Percentiles rank a stretch among this genome's conserved stretches.
Conservation (phyloP, 1,140 invertebrate species). For the Diorhabda carinulata region DNA sequence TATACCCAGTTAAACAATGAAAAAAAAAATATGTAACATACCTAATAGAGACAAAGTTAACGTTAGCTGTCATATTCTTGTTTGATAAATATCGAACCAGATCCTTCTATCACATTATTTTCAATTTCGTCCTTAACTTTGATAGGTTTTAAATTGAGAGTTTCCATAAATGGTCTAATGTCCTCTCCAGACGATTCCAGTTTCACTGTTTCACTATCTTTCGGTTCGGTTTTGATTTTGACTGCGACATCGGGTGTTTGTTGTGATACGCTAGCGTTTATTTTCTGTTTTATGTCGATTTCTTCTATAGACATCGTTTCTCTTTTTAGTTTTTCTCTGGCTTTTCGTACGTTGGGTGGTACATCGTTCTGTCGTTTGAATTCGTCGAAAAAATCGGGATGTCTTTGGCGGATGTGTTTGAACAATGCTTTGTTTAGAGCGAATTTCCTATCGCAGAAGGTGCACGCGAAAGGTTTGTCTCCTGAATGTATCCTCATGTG, state of each 20-base stretch:
- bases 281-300: not conserved
- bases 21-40: not conserved
- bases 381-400: constrained; percentile 32
- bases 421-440: constrained; percentile 42
- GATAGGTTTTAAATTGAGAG: not conserved
- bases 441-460: constrained; percentile 51
- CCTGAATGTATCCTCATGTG: constrained; percentile 59
- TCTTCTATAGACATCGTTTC: constrained; percentile 8
- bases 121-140: not conserved
- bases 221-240: not conserved
- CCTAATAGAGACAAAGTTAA: not conserved
- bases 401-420: constrained; percentile 35
- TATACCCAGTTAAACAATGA: too few relatives aligned
- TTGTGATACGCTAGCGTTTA: not conserved
- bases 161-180: not conserved
- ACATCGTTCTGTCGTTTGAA: constrained; percentile 26
- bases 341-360: constrained; percentile 29
- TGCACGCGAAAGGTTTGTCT: constrained; percentile 51
- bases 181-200: not conserved
- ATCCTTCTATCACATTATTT: not conserved
- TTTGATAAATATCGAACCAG: not conserved
- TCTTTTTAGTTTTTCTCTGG: constrained; percentile 18
- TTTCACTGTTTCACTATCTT: not conserved
- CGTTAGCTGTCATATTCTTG: not conserved
- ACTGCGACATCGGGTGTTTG: not conserved